These are phyloP conservation scores for Epizoanthus ramosus DNA, from an alignment of 92 coral and sea anemone species.

Conservation along the genomic window DNA sequence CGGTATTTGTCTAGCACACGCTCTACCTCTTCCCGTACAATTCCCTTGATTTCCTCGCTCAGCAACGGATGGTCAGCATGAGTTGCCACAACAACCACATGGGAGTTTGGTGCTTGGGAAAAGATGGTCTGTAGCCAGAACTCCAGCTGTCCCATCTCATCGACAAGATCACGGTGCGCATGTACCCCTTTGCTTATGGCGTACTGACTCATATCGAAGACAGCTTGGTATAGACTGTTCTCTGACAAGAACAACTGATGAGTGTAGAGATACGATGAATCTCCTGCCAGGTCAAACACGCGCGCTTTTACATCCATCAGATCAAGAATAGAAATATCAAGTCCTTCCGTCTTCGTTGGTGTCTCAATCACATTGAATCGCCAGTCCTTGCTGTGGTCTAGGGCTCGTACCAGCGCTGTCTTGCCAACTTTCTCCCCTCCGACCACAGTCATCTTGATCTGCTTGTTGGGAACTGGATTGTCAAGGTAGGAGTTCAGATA, in stretches of 20 bases:
- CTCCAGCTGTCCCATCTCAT: slow-evolving; percentile 77
- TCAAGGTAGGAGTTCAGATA: slow-evolving; percentile 75
- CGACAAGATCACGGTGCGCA: slow-evolving; percentile 49
- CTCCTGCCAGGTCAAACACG: slow-evolving; percentile 85
- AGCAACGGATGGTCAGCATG: slow-evolving; percentile 81
- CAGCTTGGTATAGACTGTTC: slow-evolving; percentile 83
- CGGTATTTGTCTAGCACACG: slow-evolving; percentile 73
- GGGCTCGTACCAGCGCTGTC: slow-evolving; percentile 66
- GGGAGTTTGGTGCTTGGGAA: slow-evolving; percentile 85
- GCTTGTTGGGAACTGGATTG: slow-evolving; percentile 79
- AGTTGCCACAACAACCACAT: slow-evolving; percentile 76
- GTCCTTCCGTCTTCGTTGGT: slow-evolving; percentile 63
- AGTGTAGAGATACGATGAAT: slow-evolving; percentile 55
- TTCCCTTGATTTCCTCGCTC: slow-evolving; percentile 68
- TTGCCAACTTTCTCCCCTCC: slow-evolving; percentile 84
- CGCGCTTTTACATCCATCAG: slow-evolving; percentile 66
- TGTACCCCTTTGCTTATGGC: slow-evolving; percentile 61
- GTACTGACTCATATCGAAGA: slow-evolving; percentile 82
- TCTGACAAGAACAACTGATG: slow-evolving; percentile 81
- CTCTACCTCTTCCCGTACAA: slow-evolving; percentile 83
- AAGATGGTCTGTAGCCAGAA: slow-evolving; percentile 83
- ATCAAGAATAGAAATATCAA: slow-evolving; percentile 64
- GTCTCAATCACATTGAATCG: slow-evolving; percentile 62
- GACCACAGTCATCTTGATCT: slow-evolving; percentile 73
- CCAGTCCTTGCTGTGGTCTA: slow-evolving; percentile 65